phyloP scores from a whole-genome alignment of 2,113 vertebrate genomes.

The Paramormyrops kingsleyae region DNA sequence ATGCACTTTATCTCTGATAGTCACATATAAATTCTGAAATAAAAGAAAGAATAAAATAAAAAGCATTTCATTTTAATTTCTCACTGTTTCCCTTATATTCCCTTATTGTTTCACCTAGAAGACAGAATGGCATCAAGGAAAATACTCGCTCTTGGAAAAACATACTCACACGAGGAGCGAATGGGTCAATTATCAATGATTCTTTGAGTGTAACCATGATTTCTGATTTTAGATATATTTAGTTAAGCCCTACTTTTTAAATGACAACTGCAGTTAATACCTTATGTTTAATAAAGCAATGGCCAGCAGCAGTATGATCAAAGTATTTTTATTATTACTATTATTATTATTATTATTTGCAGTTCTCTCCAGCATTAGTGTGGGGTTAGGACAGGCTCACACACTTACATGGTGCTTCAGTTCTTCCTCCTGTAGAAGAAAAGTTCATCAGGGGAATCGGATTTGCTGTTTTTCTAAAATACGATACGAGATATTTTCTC shows the following conservation, averaged over 20 bases:
- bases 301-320: background rate
- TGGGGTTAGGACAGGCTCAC: constrained; percentile 10
- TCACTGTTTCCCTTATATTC: background rate
- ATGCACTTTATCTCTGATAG: background rate
- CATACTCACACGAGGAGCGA: background rate
- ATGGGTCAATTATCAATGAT: background rate
- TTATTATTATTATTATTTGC: background rate
- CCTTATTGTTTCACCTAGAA: background rate
- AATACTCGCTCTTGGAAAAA: background rate
- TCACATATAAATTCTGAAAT: background rate
- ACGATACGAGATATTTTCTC: background rate
- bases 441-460: constrained; percentile 48
- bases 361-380: constrained; percentile 20
- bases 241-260: background rate
- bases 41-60: background rate
- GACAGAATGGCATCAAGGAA: background rate
- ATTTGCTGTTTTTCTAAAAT: background rate
- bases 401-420: constrained; percentile 79
- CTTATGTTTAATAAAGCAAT: background rate
- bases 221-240: background rate
- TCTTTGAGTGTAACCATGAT: background rate
- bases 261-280: background rate
- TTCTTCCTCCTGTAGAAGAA: constrained; percentile 86
- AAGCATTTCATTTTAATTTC: background rate
- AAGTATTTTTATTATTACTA: background rate